Percentiles rank a stretch among this genome's conserved stretches.
Conservation (phyloP, 2,888 invertebrate genomes). For the Temnothorax unifasciatus region DNA sequence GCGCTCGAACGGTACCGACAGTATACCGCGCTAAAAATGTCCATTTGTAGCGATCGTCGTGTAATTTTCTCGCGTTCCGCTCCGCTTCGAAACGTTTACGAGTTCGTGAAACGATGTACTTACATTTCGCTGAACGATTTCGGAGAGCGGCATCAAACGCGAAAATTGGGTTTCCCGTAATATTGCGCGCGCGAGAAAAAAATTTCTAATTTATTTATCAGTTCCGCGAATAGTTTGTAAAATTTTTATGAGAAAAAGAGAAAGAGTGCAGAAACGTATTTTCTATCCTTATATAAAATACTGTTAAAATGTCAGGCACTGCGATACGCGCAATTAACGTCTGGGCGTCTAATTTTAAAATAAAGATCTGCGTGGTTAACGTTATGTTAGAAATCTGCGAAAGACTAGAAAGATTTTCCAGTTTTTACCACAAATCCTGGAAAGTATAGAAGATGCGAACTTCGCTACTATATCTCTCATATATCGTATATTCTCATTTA, state of each 20-base stretch:
- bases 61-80: slow-evolving; percentile 43
- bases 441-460: background rate
- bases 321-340: background rate
- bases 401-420: background rate
- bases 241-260: background rate
- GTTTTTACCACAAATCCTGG: slow-evolving; percentile 1
- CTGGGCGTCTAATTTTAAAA: background rate
- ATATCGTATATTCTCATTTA: slow-evolving; percentile 27
- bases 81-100: slow-evolving; percentile 35
- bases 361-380: background rate
- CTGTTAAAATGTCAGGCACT: background rate
- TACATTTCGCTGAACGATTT: slow-evolving; percentile 41
- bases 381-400: background rate
- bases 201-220: slow-evolving; percentile 7
- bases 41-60: slow-evolving; percentile 31
- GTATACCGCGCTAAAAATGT: slow-evolving; percentile 33
- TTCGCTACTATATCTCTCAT: background rate
- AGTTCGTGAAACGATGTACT: slow-evolving; percentile 39
- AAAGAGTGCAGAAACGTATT: background rate
- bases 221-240: background rate
- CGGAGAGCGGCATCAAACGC: slow-evolving; percentile 26
- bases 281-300: background rate
- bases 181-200: background rate
- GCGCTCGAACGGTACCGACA: slow-evolving; percentile 7
- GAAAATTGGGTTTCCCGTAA: slow-evolving; percentile 34